Evolutionary conservation across 2,113 vertebrate genomes (phyloP).

Genomic region (Campylomormyrus tamandua): DNA sequence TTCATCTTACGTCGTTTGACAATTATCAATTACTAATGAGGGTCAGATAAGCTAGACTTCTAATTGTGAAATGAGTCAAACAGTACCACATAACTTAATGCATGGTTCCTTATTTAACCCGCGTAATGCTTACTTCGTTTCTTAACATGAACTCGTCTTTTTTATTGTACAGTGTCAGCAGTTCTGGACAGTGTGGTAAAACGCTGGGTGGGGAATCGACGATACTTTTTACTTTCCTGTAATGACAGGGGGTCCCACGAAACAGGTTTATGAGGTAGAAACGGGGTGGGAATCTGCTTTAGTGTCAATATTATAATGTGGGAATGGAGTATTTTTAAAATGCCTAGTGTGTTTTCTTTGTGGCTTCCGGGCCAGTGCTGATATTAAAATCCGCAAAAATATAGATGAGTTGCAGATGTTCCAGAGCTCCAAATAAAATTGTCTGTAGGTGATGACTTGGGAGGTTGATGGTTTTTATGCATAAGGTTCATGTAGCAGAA

Average conservation of each 20-base stretch:
- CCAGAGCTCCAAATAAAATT: background rate
- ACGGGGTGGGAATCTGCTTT: background rate
- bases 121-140: background rate
- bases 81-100: background rate
- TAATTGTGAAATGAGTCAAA: background rate
- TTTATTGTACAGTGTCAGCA: background rate
- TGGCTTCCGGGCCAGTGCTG: background rate
- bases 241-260: background rate
- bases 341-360: background rate
- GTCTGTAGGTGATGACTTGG: background rate
- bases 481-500: background rate
- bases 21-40: background rate
- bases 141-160: background rate
- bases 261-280: background rate
- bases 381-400: background rate
- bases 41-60: background rate
- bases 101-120: background rate
- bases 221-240: background rate
- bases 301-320: background rate
- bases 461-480: background rate
- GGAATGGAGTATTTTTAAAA: background rate
- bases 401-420: background rate
- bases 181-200: background rate
- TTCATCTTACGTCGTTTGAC: background rate
- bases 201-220: background rate